A percentile compares a stretch with the other conserved stretches of the same genome.
Evolutionary conservation across 2,113 vertebrate genomes (phyloP).

Genomic region (Rhabdomys dilectus): DNA sequence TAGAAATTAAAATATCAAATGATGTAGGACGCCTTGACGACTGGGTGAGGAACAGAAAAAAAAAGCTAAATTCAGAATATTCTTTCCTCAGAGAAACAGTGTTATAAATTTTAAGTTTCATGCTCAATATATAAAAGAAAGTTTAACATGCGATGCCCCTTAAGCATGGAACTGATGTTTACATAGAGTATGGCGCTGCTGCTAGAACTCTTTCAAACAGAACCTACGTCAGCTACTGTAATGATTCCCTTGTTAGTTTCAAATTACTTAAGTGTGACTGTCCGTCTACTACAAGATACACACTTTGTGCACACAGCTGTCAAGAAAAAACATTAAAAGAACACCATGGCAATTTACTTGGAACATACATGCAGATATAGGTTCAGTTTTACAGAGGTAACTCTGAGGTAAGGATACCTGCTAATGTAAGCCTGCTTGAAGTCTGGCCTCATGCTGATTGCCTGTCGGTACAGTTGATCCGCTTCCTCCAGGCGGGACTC

Average conservation of each 20-base stretch:
- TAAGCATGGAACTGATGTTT: neutral
- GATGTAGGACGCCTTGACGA: neutral
- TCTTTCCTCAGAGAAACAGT: neutral
- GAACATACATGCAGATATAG: neutral
- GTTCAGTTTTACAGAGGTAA: neutral
- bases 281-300: constrained; percentile 21
- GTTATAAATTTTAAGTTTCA: constrained; percentile 31
- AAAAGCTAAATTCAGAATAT: constrained; percentile 32
- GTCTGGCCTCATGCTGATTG: constrained; percentile 99
- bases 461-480: constrained; percentile 97
- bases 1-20: constrained; percentile 1
- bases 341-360: neutral
- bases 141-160: constrained; percentile 19
- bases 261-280: neutral
- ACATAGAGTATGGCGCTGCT: neutral
- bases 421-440: constrained; percentile 99
- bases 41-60: neutral
- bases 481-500: constrained; percentile 98
- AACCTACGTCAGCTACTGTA: neutral
- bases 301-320: neutral
- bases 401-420: constrained; percentile 88
- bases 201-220: neutral
- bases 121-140: neutral
- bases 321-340: neutral
- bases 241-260: neutral